Percentiles rank a stretch among this genome's conserved stretches.
Evolutionary conservation across 2,888 invertebrate genomes (phyloP).

Genomic region (Caenorhabditis sp.): DNA sequence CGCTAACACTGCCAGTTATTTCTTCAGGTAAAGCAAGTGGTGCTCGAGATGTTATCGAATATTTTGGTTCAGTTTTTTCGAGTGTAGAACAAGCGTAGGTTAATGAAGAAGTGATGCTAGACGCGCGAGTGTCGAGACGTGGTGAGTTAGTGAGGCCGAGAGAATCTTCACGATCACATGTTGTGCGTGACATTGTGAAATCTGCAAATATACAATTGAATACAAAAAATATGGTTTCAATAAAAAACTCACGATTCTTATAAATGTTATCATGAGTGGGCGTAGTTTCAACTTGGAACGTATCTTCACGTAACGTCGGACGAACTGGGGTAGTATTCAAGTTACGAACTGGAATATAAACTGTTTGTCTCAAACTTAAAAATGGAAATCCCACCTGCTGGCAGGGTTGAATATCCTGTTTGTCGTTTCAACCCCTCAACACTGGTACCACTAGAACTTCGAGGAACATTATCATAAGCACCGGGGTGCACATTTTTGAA

Average conservation of each 20-base stretch:
- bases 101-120: slow-evolving; percentile 43
- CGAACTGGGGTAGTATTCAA: neutral
- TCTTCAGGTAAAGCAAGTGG: slow-evolving; percentile 63
- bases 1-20: slow-evolving; percentile 39
- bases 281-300: slow-evolving; percentile 13
- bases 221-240: neutral
- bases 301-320: slow-evolving; percentile 2
- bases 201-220: slow-evolving; percentile 8
- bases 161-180: slow-evolving; percentile 44
- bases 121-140: slow-evolving; percentile 37
- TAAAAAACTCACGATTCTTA: slow-evolving; percentile 17
- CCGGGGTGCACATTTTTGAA: slow-evolving; percentile 6
- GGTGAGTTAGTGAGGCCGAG: slow-evolving; percentile 37
- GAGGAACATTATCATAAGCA: slow-evolving; percentile 49
- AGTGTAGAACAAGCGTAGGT: slow-evolving; percentile 48
- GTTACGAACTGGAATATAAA: neutral
- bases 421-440: slow-evolving; percentile 9
- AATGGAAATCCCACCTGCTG: slow-evolving; percentile 4
- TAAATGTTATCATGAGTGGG: slow-evolving; percentile 16
- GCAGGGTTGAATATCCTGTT: slow-evolving; percentile 26
- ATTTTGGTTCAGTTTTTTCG: neutral
- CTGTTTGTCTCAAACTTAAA: neutral
- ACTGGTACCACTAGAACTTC: neutral
- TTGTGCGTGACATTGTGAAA: slow-evolving; percentile 29
- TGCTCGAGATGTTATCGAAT: slow-evolving; percentile 45